phyloP scores from a whole-genome alignment of 2,113 vertebrate species.

The Cyprinus carpio region DNA sequence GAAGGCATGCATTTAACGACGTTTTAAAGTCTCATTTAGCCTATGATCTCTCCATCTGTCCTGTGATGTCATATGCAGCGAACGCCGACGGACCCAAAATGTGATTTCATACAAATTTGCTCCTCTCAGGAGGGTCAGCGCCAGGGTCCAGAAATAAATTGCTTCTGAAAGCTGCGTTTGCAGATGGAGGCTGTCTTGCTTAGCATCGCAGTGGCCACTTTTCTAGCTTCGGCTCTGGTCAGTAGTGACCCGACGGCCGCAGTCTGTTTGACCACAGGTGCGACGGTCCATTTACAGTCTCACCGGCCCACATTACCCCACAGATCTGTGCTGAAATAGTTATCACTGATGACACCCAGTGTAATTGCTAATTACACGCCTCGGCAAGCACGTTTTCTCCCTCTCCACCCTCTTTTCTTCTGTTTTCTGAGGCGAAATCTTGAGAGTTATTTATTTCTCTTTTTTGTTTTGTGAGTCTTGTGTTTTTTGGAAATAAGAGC shows the following conservation, averaged over 20 bases:
- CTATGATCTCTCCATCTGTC: background rate
- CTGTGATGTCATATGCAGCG: background rate
- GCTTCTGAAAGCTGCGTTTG: slow-evolving; percentile 78
- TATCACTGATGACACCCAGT: slow-evolving; percentile 95
- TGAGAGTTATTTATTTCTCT: slow-evolving; percentile 84
- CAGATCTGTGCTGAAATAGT: slow-evolving; percentile 94
- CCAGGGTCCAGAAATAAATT: slow-evolving; percentile 82
- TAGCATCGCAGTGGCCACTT: slow-evolving; percentile 76
- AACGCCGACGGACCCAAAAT: slow-evolving; percentile 42
- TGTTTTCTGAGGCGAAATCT: slow-evolving; percentile 75
- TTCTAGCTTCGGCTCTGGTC: slow-evolving; percentile 76
- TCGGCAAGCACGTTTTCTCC: slow-evolving; percentile 87
- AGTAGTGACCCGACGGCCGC: slow-evolving; percentile 72
- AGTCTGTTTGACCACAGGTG: slow-evolving; percentile 88
- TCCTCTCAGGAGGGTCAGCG: slow-evolving; percentile 71
- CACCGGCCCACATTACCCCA: slow-evolving; percentile 85
- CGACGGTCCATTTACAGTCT: slow-evolving; percentile 89
- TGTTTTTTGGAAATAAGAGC: slow-evolving; percentile 70
- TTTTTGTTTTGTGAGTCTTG: slow-evolving; percentile 78
- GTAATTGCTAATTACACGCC: slow-evolving; percentile 99
- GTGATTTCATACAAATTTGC: slow-evolving; percentile 69
- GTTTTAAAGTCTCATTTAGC: slow-evolving; percentile 15
- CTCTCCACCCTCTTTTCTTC: slow-evolving; percentile 67
- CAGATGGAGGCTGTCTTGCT: slow-evolving; percentile 85
- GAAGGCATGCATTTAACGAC: background rate